Evolutionary conservation across 2,888 invertebrate genomes (phyloP), one percentile per base, ranked within the genome.

Genomic region (Drosophila siamana): DNA sequence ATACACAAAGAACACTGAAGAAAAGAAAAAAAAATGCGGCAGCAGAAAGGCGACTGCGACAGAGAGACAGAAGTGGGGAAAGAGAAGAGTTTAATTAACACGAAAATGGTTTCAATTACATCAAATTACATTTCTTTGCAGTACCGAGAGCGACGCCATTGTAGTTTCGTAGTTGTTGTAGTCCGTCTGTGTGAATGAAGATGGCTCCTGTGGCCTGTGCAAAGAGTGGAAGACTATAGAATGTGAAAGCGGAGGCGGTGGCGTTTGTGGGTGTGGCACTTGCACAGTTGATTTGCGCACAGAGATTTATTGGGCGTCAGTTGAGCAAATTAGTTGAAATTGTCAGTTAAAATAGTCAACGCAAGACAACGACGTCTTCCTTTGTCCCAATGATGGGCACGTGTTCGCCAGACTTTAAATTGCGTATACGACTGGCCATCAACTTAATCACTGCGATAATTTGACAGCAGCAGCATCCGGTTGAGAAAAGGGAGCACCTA

Each of bases 91-190:
- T 85, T 85, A 85, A 85, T 85, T 85, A 85, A 85, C 85, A 85
- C 85, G 89, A 85, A 85, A 85, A 85, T 89, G 89, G 85, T 85
- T 85, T 85, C 85, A 85, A 85, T 85, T 85, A 85, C 85, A 85
- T 80, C 81, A 85, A 85, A 85, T 85, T 85, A 85, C 89, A 88
- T 88, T 85, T 86, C 84, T 84, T 85, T 69, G 67, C 78, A 70
- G 56, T 77, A 65, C 70, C 66, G 67, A 73, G 73, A 66, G 74
- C 65, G 68, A 43, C 52, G 80, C 70, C 71, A 81, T 87, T 85
- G 78, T 78, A 79, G 83, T 79, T 78, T 64, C 19, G 62, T 57
- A 73, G 64, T 65, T 63, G 47, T 22, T 8, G 13, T 30, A 74
- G 55, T n/a, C 43, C 16, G n/a, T 56, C 48, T 24, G 43, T 74